Evolutionary conservation across 1,140 invertebrate species (phyloP), one percentile per base, ranked within the genome.

Genomic region (Heliconius himera): DNA sequence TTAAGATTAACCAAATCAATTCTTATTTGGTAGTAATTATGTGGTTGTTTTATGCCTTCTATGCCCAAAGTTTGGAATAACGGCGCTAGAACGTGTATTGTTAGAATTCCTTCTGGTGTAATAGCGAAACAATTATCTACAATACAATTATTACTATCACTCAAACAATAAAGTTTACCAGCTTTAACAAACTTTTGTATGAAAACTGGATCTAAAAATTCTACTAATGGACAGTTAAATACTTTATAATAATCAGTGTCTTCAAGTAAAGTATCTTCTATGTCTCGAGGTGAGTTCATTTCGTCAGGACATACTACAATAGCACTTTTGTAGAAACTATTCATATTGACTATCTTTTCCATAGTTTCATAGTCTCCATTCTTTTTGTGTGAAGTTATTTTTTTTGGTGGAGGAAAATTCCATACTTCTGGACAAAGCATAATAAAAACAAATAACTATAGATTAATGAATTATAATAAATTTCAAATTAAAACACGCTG

Each of bases 361-460:
- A 85, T 79, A 5, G 77, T 70, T 56, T 90, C 83, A 16, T 85
- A 74, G 38, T 82, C 85, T 74, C 82, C 46, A 66, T 84, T 81
- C 81, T 82, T 79, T 78, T 87, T 88, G 18, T 79, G 76, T 13
- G 76, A 81, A 29, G 74, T 77, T 20, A 88, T 83, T 4, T 89
- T 85, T 89, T 93, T 93, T 3, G 93, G 93, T 11, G 88, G 81
- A 9, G 89, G 85, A 80, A 94, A 93, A 77, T 90, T 87, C 75
- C 79, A 86, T 13, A 94, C 85, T 87, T 94, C 92, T 13, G 92
- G 92, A 78, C 87, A 90, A n/a, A 94, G 74, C 92, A 94, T 94
- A 29, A 29, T 66, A 22, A 29, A 66, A 66, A 26, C 2, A 66
- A 16, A 16, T 29, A 26, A 66, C 1, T 66, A 66, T 9, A 54